Percentiles rank a stretch among this genome's conserved stretches.
phyloP scores from a whole-genome alignment of 2,797 vertebrate genomes.

The Chaetophractus vellerosus region DNA sequence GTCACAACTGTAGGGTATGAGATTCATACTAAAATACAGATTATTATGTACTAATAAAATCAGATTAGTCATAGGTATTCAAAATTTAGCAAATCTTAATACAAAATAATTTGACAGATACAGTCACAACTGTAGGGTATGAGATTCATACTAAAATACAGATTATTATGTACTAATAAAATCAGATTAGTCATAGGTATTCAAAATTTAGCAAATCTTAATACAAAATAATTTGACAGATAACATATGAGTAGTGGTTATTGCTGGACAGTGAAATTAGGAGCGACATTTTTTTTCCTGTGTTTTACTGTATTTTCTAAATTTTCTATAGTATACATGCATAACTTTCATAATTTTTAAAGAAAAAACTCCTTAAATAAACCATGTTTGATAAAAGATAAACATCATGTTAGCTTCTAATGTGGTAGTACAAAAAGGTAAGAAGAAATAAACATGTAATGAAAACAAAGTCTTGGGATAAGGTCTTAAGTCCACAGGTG shows the following conservation, averaged over 20 bases:
- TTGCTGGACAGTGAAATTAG: not conserved
- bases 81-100: conserved; percentile 40
- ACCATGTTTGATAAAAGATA: conserved; percentile 49
- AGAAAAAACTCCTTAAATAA: conserved; percentile 20
- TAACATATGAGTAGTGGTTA: not conserved
- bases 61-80: conserved; percentile 32
- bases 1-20: conserved; percentile 13
- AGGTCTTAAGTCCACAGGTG: not conserved
- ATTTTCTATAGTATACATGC: not conserved
- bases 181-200: conserved; percentile 16
- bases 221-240: conserved; percentile 22
- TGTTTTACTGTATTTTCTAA: conserved; percentile 24
- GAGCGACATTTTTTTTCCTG: conserved; percentile 10
- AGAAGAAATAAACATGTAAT: conserved; percentile 16
- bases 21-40: conserved; percentile 27
- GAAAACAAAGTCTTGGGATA: not conserved
- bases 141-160: conserved; percentile 34
- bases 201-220: conserved; percentile 50
- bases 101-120: conserved; percentile 46
- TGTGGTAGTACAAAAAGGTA: not conserved
- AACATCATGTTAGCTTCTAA: not conserved
- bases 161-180: conserved; percentile 45
- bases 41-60: conserved; percentile 51
- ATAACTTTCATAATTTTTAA: conserved; percentile 11
- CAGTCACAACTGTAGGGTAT: conserved; percentile 23